A percentile compares a stretch with the other conserved stretches of the same genome.
These are phyloP conservation scores for Myripristis jacobus DNA, from an alignment of 2,797 vertebrate genomes.

Conservation along the genomic window DNA sequence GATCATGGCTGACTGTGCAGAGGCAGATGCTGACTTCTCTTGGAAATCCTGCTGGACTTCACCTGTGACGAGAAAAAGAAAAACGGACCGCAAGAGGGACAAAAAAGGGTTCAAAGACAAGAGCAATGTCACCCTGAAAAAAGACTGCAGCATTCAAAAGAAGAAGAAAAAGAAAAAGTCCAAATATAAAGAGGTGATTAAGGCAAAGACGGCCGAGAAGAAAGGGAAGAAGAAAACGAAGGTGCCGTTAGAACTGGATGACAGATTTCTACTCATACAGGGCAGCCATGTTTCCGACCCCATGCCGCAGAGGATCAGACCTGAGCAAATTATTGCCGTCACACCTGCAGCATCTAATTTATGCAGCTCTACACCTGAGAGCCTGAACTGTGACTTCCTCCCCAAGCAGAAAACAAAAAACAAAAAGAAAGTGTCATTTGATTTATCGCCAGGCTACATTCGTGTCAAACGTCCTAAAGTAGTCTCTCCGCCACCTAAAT, in stretches of 20 bases:
- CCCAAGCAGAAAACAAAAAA: conserved; percentile 45
- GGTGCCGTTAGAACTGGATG: background rate
- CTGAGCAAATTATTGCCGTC: background rate
- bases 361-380: background rate
- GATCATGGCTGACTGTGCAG: conserved; percentile 57
- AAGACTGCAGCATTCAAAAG: background rate
- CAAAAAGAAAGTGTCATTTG: conserved; percentile 79
- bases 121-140: background rate
- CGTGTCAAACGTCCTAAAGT: conserved; percentile 44
- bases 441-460: conserved; percentile 39
- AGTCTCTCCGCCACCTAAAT: background rate
- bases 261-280: background rate
- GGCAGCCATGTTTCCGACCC: background rate
- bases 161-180: conserved; percentile 54
- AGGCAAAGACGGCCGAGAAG: conserved; percentile 44
- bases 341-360: background rate
- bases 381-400: background rate
- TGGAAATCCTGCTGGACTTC: conserved; percentile 25
- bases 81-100: conserved; percentile 66
- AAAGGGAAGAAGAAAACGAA: conserved; percentile 55
- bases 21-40: conserved; percentile 13
- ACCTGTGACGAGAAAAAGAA: conserved; percentile 49
- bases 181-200: conserved; percentile 24
- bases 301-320: background rate
- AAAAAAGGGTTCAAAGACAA: conserved; percentile 35